Evolutionary conservation across 1,140 invertebrate genomes (phyloP), one percentile per base, ranked within the genome.

Genomic region (Halesus radiatus): DNA sequence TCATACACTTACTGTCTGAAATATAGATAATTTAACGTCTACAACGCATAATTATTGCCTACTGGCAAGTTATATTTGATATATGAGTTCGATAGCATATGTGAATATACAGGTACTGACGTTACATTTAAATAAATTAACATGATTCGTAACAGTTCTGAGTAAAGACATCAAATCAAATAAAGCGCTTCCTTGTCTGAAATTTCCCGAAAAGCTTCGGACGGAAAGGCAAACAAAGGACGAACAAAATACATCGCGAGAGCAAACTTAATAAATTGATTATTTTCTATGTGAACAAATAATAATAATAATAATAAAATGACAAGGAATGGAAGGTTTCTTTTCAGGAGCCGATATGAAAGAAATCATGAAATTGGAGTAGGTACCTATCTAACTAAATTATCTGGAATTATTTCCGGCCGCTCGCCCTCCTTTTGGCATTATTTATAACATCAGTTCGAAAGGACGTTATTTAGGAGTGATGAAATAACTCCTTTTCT

Each of bases 311-410:
- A 66, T 45, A 45, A 45, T 45, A 45, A 45, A 45, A 45, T 45
- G 29, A 66, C 15, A 66, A 66, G 16, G n/a, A 26, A 22, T 23
- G 68, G 18, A 29, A 53, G 23, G n/a, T 72, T 52, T 72, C 20
- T 22, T 53, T 72, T 29, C 15, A 23, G 20, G 45, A 54, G 15
- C 18, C 22, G 68, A 53, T 72, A 50, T 72, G 68, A 72, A 29
- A 72, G 22, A 23, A 72, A 72, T 72, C 45, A 72, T 53, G 68
- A 52, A 72, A 72, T 72, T 32, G 29, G 68, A 26, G 68, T 54
- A 72, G 52, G 37, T 45, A 45, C 37, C 37, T 45, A 45, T 45
- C 37, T 45, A 45, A 45, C 37, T 45, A 53, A 72, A 53, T 72
- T 72, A 72, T 22, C 45, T n/a, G 3, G 45, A 72, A 72, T 72